phyloP scores from a whole-genome alignment of 1,140 invertebrate species.

The Drosophila virilis region DNA sequence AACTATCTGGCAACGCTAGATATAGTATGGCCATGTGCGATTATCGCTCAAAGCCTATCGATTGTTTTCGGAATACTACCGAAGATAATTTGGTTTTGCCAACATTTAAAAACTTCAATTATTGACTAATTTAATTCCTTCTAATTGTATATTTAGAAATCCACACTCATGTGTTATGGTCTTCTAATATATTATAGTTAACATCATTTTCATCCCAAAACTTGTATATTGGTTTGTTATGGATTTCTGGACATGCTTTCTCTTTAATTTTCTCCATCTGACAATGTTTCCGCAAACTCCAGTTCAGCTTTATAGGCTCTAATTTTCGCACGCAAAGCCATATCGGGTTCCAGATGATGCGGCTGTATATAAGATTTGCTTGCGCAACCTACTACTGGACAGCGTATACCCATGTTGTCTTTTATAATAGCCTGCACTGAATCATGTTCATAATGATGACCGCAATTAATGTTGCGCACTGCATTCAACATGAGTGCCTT shows the following conservation, averaged over 20 bases:
- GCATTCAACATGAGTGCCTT: conserved; percentile 52
- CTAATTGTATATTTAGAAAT: too few relatives aligned
- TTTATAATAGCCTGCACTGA: conserved; percentile 43
- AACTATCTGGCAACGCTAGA: too few relatives aligned
- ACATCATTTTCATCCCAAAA: neutral
- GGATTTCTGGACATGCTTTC: too few relatives aligned
- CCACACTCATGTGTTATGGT: too few relatives aligned
- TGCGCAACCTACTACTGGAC: conserved; percentile 52
- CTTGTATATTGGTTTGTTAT: too few relatives aligned
- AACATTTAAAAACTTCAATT: too few relatives aligned
- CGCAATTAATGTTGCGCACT: conserved; percentile 48
- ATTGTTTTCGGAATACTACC: neutral
- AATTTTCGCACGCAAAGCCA: conserved; percentile 1
- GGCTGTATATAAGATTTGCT: conserved; percentile 40
- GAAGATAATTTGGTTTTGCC: too few relatives aligned
- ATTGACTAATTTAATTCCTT: too few relatives aligned
- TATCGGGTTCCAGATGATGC: conserved; percentile 25
- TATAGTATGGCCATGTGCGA: neutral
- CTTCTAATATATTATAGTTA: neutral
- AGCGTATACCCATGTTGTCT: conserved; percentile 23
- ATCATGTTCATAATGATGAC: conserved; percentile 57
- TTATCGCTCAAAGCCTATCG: conserved; percentile 11
- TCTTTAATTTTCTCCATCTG: conserved; percentile 15
- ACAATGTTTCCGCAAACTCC: neutral
- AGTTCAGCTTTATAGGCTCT: neutral